Evolutionary conservation across 1,140 invertebrate genomes (phyloP).

Genomic region (Aphaenogaster rudis): DNA sequence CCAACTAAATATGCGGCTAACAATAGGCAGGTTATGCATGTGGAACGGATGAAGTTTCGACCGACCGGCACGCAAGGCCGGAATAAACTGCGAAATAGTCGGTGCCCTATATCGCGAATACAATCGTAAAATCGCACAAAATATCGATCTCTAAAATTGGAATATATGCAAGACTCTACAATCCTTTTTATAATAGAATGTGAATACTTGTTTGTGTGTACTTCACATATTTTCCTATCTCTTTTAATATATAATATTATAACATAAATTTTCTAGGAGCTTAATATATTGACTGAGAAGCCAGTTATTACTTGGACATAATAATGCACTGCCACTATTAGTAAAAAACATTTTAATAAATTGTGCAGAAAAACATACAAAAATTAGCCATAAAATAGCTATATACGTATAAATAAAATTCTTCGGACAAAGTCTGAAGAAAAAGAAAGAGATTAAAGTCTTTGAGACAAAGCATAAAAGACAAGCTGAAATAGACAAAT

Average conservation of each 20-base stretch:
- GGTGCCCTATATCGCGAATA: neutral
- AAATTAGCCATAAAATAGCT: neutral
- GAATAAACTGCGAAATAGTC: constrained; percentile 18
- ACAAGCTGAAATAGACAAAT: neutral
- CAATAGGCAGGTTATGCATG: constrained; percentile 69
- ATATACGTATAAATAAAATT: neutral
- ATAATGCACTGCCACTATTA: neutral
- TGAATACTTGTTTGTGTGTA: neutral
- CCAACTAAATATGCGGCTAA: constrained; percentile 73
- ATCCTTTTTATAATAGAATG: neutral
- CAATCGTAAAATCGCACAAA: neutral
- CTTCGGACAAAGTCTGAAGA: neutral
- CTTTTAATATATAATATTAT: neutral
- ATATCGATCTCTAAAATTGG: neutral
- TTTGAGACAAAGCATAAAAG: neutral
- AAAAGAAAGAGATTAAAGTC: neutral
- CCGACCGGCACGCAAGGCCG: neutral
- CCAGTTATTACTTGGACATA: neutral
- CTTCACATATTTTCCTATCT: neutral
- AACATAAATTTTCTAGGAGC: neutral
- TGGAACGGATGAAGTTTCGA: constrained; percentile 51
- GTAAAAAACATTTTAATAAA: neutral
- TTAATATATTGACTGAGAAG: neutral
- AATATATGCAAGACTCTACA: neutral
- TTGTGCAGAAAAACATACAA: neutral